These are phyloP conservation scores for Calliphora vicina DNA, from an alignment of 1,140 invertebrate species.

Conservation along the genomic window DNA sequence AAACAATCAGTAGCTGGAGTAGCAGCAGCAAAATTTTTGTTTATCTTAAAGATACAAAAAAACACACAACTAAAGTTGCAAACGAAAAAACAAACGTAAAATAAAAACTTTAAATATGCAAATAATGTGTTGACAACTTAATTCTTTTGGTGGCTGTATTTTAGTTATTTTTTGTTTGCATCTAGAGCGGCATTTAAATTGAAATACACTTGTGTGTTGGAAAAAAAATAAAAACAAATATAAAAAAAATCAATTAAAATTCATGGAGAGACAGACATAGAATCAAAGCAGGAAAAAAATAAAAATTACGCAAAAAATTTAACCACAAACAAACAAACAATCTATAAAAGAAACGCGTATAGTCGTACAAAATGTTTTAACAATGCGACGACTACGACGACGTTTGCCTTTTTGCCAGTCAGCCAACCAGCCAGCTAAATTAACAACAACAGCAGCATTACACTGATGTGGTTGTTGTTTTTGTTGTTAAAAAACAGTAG, in stretches of 20 bases:
- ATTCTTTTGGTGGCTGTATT: constrained; percentile 43
- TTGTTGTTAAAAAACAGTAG: neutral
- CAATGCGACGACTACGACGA: neutral
- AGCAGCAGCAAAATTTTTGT: neutral
- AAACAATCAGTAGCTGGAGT: neutral
- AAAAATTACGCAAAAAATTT: neutral
- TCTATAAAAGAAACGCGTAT: neutral
- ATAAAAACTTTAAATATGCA: constrained; percentile 50
- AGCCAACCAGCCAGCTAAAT: neutral
- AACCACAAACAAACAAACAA: neutral
- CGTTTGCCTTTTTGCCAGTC: neutral
- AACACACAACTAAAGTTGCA: neutral
- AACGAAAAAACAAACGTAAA: constrained; percentile 1
- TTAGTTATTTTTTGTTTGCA: too few species aligned
- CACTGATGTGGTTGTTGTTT: neutral
- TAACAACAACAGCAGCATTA: neutral
- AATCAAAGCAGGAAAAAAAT: neutral
- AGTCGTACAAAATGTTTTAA: neutral
- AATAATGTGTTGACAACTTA: constrained; percentile 63
- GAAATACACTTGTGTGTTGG: constrained; percentile 7
- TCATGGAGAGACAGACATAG: constrained; percentile 11
- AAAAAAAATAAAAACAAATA: neutral
- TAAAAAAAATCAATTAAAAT: constrained; percentile 35
- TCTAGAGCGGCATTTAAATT: constrained; percentile 22
- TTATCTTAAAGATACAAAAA: constrained; percentile 13